Conservation (phyloP, 2,797 vertebrate genomes). For the Epinephelus malabaricus region DNA sequence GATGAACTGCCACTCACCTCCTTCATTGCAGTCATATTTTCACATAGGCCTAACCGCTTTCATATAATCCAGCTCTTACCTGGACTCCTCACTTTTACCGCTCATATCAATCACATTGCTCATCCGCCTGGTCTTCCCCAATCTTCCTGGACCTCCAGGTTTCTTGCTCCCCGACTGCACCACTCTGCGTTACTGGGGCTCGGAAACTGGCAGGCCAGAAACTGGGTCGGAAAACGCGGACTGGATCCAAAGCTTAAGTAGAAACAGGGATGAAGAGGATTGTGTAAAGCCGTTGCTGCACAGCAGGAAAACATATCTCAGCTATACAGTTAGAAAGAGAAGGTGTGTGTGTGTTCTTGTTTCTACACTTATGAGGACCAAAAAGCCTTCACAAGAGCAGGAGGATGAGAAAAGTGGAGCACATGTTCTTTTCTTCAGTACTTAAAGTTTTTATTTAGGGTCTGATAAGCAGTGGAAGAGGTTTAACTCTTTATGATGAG, state of each 20-base stretch:
- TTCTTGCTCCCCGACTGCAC: constrained; percentile 80
- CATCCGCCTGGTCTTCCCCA: constrained; percentile 46
- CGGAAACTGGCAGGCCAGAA: constrained; percentile 79
- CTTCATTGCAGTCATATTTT: neutral
- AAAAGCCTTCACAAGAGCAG: neutral
- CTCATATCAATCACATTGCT: constrained; percentile 22
- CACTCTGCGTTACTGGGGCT: constrained; percentile 67
- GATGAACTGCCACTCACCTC: neutral
- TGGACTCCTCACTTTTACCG: constrained; percentile 2
- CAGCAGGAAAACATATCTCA: constrained; percentile 77
- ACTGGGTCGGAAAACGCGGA: constrained; percentile 83
- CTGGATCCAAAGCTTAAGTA: constrained; percentile 83
- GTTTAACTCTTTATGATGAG: neutral
- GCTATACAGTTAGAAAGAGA: constrained; percentile 35
- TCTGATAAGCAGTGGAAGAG: constrained; percentile 3
- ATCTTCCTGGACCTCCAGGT: constrained; percentile 80
- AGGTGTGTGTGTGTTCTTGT: constrained; percentile 17
- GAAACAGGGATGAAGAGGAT: constrained; percentile 84
- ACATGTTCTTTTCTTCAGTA: neutral
- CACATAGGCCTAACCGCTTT: neutral
- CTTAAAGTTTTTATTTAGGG: neutral
- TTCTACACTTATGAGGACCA: constrained; percentile 34
- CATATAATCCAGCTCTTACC: constrained; percentile 16
- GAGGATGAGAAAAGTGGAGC: neutral
- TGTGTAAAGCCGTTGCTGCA: constrained; percentile 71